These are phyloP conservation scores for Pelodiscus sinensis DNA, from an alignment of 2,113 vertebrate species.

Conservation along the genomic window DNA sequence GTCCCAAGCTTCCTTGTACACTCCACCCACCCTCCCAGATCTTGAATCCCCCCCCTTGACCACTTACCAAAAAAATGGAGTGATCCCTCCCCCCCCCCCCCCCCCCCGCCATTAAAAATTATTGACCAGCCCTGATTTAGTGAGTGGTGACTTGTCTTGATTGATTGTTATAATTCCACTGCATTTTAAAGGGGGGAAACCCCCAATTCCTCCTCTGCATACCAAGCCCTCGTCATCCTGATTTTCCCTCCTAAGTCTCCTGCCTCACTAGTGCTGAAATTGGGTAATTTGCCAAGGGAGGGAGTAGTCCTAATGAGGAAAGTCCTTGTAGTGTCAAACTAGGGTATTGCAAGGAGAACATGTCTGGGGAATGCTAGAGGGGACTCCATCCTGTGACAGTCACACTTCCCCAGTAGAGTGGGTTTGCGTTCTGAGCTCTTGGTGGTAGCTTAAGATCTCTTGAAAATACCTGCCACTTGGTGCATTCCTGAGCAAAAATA, in stretches of 20 bases:
- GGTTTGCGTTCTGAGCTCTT: neutral
- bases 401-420: neutral
- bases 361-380: neutral
- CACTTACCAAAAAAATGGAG: no score
- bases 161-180: no score
- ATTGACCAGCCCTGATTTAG: neutral
- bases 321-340: neutral
- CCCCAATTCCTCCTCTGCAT: neutral
- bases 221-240: neutral
- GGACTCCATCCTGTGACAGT: neutral
- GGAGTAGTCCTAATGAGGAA: neutral
- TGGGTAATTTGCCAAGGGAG: no score
- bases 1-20: no score
- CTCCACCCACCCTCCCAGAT: no score
- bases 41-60: no score
- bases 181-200: no score
- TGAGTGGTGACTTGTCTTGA: no score
- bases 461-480: neutral
- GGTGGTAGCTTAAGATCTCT: neutral
- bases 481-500: neutral
- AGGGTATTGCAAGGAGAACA: neutral
- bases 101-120: no score
- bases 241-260: neutral
- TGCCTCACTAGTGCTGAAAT: neutral
- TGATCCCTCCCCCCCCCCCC: no score